These are phyloP conservation scores for Brachionus koreanus DNA, from an alignment of 1,140 invertebrate species.

Conservation along the genomic window DNA sequence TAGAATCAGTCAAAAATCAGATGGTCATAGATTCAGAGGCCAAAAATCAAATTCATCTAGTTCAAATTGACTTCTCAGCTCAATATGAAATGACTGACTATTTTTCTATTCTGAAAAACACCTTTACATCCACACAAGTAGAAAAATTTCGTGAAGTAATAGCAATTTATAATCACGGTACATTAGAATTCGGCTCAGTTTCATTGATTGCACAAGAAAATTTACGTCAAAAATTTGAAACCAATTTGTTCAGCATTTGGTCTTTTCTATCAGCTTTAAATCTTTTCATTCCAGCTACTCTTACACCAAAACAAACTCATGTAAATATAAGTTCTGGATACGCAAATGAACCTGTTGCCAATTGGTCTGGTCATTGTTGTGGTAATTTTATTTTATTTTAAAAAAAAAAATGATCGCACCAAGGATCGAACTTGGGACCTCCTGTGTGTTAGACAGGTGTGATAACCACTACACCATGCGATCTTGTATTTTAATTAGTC, in stretches of 20 bases:
- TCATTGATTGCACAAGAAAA: constrained; percentile 11
- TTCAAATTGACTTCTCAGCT: constrained; percentile 27
- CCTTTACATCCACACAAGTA: background rate
- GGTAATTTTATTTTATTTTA: background rate
- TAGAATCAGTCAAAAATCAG: background rate
- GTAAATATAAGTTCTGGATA: constrained; percentile 42
- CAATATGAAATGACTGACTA: constrained; percentile 37
- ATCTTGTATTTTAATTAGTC: background rate
- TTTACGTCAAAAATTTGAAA: constrained; percentile 26
- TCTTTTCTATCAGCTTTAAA: constrained; percentile 22
- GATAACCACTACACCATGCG: constrained; percentile 35
- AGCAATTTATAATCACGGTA: constrained; percentile 40
- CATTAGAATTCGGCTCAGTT: constrained; percentile 35
- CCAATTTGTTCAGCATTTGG: constrained; percentile 39
- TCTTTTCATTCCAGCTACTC: background rate
- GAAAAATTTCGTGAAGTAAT: background rate
- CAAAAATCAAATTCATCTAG: background rate
- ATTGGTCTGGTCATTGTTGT: constrained; percentile 44
- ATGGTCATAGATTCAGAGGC: background rate
- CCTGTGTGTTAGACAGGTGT: constrained; percentile 32
- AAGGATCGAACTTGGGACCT: constrained; percentile 35
- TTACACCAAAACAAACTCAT: constrained; percentile 19
- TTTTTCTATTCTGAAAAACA: constrained; percentile 19
- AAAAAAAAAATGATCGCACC: constrained; percentile 33
- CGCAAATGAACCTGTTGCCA: constrained; percentile 30